Percentiles rank a stretch among this genome's conserved stretches.
Conservation (phyloP, 92 coral and sea anemone species). For the Plumapathes pennacea region DNA sequence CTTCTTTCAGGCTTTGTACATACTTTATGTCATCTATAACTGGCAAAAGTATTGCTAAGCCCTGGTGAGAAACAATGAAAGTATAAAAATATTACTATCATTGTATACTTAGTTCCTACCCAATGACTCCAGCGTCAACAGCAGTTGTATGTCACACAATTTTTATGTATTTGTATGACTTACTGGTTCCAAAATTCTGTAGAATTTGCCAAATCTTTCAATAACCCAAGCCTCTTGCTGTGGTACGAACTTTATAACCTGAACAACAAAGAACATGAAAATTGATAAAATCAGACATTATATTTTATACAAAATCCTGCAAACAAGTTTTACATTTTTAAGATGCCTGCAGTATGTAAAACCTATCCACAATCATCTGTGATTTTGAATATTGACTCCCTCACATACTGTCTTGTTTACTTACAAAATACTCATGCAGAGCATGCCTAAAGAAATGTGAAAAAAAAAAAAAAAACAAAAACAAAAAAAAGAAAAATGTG, state of each 20-base stretch:
- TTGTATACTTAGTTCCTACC: neutral
- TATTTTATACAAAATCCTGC: no score
- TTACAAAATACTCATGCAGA: no score
- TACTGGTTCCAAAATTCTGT: conserved; percentile 86
- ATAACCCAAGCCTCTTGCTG: conserved; percentile 98
- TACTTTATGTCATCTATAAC: conserved; percentile 90
- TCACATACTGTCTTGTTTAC: no score
- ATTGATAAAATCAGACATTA: neutral
- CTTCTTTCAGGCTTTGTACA: conserved; percentile 91
- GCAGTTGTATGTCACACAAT: neutral
- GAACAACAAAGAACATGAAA: neutral
- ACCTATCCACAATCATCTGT: no score
- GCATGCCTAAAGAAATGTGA: no score
- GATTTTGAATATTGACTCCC: no score
- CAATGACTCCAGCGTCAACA: no score
- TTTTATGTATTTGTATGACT: conserved; percentile 5
- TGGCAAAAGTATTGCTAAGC: conserved; percentile 92
- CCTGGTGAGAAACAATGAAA: conserved; percentile 41
- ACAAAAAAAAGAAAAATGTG: no score
- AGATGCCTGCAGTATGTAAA: no score
- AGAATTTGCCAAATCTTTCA: conserved; percentile 93
- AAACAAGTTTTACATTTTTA: no score
- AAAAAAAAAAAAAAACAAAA: no score
- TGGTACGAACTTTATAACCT: conserved; percentile 97
- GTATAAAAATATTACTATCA: neutral